Conservation (phyloP, 2,888 invertebrate genomes). For the Aphelenchoides bicaudatus region DNA sequence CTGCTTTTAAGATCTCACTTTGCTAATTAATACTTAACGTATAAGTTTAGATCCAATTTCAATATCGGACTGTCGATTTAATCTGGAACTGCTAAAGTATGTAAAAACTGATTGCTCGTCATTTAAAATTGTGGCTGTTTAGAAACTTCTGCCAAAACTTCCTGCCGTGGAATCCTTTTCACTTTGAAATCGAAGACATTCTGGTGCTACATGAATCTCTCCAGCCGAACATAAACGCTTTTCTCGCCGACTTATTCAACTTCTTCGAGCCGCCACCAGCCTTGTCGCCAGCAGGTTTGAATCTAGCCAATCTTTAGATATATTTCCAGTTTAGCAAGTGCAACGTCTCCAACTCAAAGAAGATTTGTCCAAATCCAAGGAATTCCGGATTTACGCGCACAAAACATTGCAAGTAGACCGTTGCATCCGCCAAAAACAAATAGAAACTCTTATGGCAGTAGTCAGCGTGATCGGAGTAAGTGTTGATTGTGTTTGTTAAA, state of each 20-base stretch:
- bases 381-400: constrained; percentile 52
- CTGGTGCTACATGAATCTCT: constrained; percentile 61
- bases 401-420: constrained; percentile 46
- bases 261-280: constrained; percentile 57
- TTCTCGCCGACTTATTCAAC: constrained; percentile 63
- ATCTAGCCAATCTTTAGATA: background rate
- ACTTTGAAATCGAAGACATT: constrained; percentile 63
- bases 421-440: constrained; percentile 42
- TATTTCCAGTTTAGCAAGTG: background rate
- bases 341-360: constrained; percentile 39
- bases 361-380: constrained; percentile 52
- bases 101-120: constrained; percentile 4
- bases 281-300: constrained; percentile 19
- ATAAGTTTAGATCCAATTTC: constrained; percentile 61
- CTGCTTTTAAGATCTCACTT: too few species aligned
- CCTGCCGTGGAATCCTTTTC: constrained; percentile 61
- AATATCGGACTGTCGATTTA: constrained; percentile 63
- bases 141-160: constrained; percentile 38
- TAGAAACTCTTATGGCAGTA: constrained; percentile 13
- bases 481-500: background rate
- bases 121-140: background rate
- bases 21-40: too few species aligned
- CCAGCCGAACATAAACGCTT: constrained; percentile 58
- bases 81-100: constrained; percentile 61
- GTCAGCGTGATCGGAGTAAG: constrained; percentile 34